Percentiles rank a stretch among this genome's conserved stretches.
Conservation (phyloP, 1,140 invertebrate species). For the Apis cerana region DNA sequence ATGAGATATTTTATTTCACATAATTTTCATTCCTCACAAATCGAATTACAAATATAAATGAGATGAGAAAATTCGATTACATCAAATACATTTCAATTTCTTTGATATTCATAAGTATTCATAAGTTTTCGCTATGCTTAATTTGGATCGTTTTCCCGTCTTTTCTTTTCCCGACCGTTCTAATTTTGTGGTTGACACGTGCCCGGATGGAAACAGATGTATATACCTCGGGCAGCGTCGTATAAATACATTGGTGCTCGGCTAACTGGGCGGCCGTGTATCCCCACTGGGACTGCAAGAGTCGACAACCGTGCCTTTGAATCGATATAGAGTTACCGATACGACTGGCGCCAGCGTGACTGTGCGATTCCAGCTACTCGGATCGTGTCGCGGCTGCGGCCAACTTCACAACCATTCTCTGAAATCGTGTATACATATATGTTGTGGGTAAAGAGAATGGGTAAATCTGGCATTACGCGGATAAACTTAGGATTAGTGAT, state of each 20-base stretch:
- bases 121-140: not conserved
- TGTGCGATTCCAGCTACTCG: conserved; percentile 28
- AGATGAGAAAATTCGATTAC: not conserved
- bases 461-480: too few relatives aligned
- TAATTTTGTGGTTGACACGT: conserved; percentile 69
- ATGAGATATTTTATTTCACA: too few relatives aligned
- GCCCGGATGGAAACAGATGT: conserved; percentile 71
- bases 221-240: conserved; percentile 54
- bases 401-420: not conserved
- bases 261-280: conserved; percentile 32
- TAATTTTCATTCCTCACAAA: too few relatives aligned
- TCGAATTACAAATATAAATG: not conserved
- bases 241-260: conserved; percentile 64
- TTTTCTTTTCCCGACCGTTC: conserved; percentile 57
- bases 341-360: conserved; percentile 40
- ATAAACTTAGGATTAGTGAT: too few relatives aligned
- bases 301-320: conserved; percentile 52
- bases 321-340: conserved; percentile 46
- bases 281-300: conserved; percentile 35
- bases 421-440: not conserved
- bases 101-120: not conserved
- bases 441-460: too few relatives aligned
- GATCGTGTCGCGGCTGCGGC: not conserved
- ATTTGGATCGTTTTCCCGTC: conserved; percentile 41
- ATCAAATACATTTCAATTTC: not conserved